Conservation (phyloP, 2,113 vertebrate species). For the Oryzias woworae region DNA sequence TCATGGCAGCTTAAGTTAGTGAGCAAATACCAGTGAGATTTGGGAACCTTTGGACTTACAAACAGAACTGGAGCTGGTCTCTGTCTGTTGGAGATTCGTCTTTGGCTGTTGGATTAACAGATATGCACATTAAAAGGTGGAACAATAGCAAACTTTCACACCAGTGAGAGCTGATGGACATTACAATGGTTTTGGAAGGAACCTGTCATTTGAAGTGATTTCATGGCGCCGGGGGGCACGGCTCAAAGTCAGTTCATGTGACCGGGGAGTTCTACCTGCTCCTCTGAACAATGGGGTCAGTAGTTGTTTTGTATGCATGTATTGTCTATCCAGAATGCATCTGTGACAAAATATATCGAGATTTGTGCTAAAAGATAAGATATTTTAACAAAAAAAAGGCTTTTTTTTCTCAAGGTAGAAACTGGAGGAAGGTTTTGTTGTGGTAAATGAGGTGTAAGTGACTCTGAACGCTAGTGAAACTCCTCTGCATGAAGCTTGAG, state of each 20-base stretch:
- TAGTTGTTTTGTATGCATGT: constrained; percentile 8
- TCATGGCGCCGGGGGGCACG: constrained; percentile 59
- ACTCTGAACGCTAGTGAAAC: not conserved
- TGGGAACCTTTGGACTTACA: constrained; percentile 69
- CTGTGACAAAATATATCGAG: not conserved
- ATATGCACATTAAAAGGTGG: constrained; percentile 9
- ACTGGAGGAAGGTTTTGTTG: not conserved
- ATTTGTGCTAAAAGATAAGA: not conserved
- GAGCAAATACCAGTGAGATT: constrained; percentile 2
- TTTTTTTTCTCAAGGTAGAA: not conserved
- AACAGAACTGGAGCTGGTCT: constrained; percentile 43
- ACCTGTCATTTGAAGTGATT: constrained; percentile 20
- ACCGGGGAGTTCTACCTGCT: constrained; percentile 18
- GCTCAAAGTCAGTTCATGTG: constrained; percentile 39
- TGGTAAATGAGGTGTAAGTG: not conserved
- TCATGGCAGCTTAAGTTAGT: not conserved
- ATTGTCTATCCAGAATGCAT: not conserved
- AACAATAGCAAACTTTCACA: not conserved
- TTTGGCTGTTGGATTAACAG: not conserved
- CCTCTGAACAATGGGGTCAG: constrained; percentile 40
- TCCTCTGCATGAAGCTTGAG: not conserved
- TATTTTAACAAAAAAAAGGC: too few relatives aligned
- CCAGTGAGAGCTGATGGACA: not conserved
- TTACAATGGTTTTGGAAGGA: constrained; percentile 40
- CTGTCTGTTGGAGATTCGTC: constrained; percentile 14